A percentile compares a stretch with the other conserved stretches of the same genome.
Evolutionary conservation across 2,113 vertebrate genomes (phyloP).

Genomic region (Peromyscus maniculatus): DNA sequence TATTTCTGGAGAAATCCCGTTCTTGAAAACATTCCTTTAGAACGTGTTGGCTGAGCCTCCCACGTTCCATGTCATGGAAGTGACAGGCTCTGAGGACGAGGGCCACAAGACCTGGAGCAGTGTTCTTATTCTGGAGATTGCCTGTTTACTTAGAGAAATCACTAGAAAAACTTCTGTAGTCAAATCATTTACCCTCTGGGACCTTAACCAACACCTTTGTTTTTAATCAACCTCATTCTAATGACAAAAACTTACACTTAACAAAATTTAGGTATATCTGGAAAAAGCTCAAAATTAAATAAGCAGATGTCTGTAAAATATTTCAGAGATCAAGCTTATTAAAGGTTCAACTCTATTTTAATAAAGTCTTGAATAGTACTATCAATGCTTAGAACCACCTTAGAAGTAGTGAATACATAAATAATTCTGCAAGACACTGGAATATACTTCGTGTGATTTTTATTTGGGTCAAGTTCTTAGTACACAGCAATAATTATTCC

Average conservation of each 20-base stretch:
- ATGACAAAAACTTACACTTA: background rate
- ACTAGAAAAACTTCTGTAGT: background rate
- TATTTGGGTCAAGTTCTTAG: slow-evolving; percentile 91
- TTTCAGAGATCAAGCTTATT: background rate
- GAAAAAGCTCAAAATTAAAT: background rate
- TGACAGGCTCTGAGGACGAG: background rate
- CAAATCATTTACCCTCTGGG: background rate
- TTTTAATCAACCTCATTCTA: background rate
- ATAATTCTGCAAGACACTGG: slow-evolving; percentile 76
- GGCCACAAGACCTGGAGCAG: background rate
- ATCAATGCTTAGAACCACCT: background rate
- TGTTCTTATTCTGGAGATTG: background rate
- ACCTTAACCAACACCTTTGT: background rate
- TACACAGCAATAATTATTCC: slow-evolving; percentile 91
- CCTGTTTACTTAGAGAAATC: background rate
- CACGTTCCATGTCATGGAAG: background rate
- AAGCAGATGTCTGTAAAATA: background rate
- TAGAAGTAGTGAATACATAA: background rate
- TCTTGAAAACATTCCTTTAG: background rate
- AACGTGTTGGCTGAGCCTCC: background rate
- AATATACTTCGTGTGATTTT: slow-evolving; percentile 86
- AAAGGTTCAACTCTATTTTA: background rate
- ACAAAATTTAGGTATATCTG: background rate
- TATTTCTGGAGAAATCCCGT: background rate
- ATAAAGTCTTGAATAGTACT: background rate